Percentiles rank a stretch among this genome's conserved stretches.
Evolutionary conservation across 2,797 vertebrate species (phyloP).

Genomic region (Diceros bicornis): DNA sequence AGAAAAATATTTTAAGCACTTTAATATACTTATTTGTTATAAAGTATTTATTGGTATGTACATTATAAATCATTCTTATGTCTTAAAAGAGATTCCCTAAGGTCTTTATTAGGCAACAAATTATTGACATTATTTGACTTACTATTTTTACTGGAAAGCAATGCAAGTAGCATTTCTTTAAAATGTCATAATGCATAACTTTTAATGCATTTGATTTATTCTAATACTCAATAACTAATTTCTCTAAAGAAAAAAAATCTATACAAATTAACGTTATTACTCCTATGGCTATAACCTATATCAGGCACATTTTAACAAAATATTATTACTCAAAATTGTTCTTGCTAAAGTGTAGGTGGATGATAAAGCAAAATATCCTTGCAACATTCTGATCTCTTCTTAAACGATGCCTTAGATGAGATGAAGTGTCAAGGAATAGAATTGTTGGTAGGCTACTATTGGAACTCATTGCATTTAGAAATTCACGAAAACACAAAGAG

Average conservation of each 20-base stretch:
- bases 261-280: background rate
- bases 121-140: background rate
- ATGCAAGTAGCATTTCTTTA: background rate
- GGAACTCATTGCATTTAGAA: background rate
- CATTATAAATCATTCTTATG: background rate
- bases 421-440: background rate
- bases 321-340: background rate
- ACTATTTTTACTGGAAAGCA: conserved; percentile 45
- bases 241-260: background rate
- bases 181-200: background rate
- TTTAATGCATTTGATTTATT: background rate
- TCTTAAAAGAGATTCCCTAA: background rate
- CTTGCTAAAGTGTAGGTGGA: background rate
- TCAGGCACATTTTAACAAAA: background rate
- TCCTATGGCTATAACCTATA: background rate
- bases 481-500: background rate
- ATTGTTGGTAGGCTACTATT: background rate
- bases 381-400: background rate
- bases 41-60: background rate
- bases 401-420: background rate
- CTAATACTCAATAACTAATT: background rate
- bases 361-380: conserved; percentile 14
- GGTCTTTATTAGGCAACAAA: background rate
- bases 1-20: conserved; percentile 36
- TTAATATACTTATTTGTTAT: conserved; percentile 21